Conservation (phyloP, 2,888 invertebrate genomes). For the Macrosoma leucophasiata region DNA sequence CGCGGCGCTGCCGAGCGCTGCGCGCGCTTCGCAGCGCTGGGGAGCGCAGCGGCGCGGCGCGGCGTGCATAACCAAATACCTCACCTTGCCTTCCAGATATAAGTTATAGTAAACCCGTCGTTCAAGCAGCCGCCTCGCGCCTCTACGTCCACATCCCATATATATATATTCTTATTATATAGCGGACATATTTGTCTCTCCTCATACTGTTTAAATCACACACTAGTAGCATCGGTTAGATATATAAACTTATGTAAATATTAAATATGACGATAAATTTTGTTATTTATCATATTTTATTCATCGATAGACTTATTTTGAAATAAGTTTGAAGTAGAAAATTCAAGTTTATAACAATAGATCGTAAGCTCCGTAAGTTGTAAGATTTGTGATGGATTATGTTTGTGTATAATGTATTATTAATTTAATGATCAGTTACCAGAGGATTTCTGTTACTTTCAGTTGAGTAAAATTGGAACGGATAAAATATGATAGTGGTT, state of each 20-base stretch:
- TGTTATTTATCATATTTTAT: conserved; percentile 71
- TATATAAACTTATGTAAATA: conserved; percentile 64
- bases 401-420: conserved; percentile 64
- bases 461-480: conserved; percentile 68
- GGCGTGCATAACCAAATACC: no score
- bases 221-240: conserved; percentile 57
- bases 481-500: conserved; percentile 60
- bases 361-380: conserved; percentile 41
- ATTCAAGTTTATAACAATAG: conserved; percentile 62
- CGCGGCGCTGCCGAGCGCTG: not conserved
- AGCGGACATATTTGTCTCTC: conserved; percentile 54
- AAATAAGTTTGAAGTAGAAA: conserved; percentile 64
- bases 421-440: conserved; percentile 71
- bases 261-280: conserved; percentile 53
- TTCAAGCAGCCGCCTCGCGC: conserved; percentile 28
- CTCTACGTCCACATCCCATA: conserved; percentile 28
- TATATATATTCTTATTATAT: conserved; percentile 50
- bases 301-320: conserved; percentile 66
- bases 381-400: conserved; percentile 62
- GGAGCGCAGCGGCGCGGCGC: no score
- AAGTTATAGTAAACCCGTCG: conserved; percentile 34
- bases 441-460: conserved; percentile 65
- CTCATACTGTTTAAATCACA: conserved; percentile 60
- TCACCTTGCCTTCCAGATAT: conserved; percentile 54
- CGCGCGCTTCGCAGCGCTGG: no score